Percentiles rank a stretch among this genome's conserved stretches.
These are phyloP conservation scores for Philypnodon macrostomus DNA, from an alignment of 2,797 vertebrate species.

Conservation along the genomic window DNA sequence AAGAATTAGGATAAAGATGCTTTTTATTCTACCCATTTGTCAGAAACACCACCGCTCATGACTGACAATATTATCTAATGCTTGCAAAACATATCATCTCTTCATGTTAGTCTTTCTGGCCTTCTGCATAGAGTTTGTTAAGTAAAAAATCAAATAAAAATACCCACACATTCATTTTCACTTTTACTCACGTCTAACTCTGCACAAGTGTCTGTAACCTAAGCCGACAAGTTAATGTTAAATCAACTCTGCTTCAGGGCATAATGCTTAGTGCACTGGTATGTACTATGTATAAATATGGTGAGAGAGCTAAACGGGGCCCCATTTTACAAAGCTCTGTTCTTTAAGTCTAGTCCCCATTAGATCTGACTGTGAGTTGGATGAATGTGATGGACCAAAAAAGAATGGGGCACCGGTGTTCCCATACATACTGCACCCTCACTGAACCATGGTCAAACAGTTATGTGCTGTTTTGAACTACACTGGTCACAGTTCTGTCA, in stretches of 20 bases:
- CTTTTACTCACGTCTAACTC: too few relatives aligned
- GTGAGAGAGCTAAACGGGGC: background rate
- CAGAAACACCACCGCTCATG: too few relatives aligned
- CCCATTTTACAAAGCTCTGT: constrained; percentile 1
- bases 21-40: too few relatives aligned
- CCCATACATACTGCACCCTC: constrained; percentile 45
- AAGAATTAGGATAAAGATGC: too few relatives aligned
- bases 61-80: background rate
- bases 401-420: constrained; percentile 10
- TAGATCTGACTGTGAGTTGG: background rate
- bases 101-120: background rate
- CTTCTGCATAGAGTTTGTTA: too few relatives aligned
- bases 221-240: background rate
- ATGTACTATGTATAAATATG: background rate
- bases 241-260: background rate
- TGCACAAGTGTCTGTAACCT: too few relatives aligned
- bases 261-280: too few relatives aligned
- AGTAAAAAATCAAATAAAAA: too few relatives aligned
- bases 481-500: constrained; percentile 14
- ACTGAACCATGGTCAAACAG: constrained; percentile 50
- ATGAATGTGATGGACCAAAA: background rate
- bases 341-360: background rate
- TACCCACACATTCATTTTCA: too few relatives aligned
- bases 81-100: background rate
- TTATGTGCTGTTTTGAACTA: constrained; percentile 36